Base-by-base conservation (phyloP, 2,888 invertebrate genomes). In the Tromatobia lineatoria region DNA sequence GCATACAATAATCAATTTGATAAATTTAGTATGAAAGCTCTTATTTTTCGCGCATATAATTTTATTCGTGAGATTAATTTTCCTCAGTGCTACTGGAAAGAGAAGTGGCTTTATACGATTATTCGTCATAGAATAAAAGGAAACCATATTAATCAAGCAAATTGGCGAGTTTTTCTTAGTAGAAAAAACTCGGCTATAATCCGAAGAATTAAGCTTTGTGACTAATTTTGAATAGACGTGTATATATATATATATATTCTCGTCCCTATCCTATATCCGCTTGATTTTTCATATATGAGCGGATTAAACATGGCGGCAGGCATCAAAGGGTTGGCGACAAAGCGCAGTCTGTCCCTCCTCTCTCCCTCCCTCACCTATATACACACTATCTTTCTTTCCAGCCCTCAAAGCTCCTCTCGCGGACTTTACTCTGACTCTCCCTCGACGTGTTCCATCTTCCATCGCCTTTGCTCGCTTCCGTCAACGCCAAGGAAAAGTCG, bases 281-380 rank as follows among this genome's bases (percentile, higher is more conserved):
- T 29, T 74, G 70, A 80, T 80, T 71, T 80, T 74, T 82, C 80
- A 66, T 85, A 85, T 87, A 88, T 85, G 86, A 87, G 76, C 83
- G 85, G 88, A 89, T 89, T 89, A 89, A 89, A 88, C 83, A 83
- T 83, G 80, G 85, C 88, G 87, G 83, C 85, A 80, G 80, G 83
- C 85, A 85, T 88, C 89, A 89, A 90, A 90, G 87, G 85, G 82
- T 83, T 85, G 75, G 80, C 75, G 86, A 89, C 86, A 88, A 89
- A 88, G 79, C 83, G 20, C 42, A 38, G 74, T 25, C 45, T 81
- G 23, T 66, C 61, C 57, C 61, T 66, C 70, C 77, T 73, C 61
- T 80, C 78, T 79, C 67, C 34, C 57, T 45, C 82, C 79, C 86
- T 83, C 83, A 61, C 34, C 34, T 50, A 64, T 66, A 54, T 64